phyloP scores from a whole-genome alignment of 1,140 invertebrate genomes.

The Leptinotarsa lineolata region DNA sequence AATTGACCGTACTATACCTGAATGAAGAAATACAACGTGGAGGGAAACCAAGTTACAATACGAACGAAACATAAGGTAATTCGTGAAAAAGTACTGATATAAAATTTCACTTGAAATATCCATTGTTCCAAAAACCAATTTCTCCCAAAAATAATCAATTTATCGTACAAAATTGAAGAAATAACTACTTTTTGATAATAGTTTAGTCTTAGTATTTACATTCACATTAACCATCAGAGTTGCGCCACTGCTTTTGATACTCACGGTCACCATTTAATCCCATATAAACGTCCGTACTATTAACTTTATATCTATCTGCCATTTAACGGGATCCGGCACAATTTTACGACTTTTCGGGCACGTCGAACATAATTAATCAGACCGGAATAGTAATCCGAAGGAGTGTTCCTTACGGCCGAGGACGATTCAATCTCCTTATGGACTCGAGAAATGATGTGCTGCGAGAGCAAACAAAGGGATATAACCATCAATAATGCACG shows the following conservation, averaged over 20 bases:
- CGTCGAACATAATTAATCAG: constrained; percentile 17
- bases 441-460: constrained; percentile 2
- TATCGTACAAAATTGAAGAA: no score
- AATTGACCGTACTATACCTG: no score
- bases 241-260: not conserved
- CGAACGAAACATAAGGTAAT: no score
- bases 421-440: constrained; percentile 5
- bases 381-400: not conserved
- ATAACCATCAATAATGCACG: not conserved
- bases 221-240: no score
- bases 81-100: no score
- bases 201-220: no score
- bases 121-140: no score
- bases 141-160: no score
- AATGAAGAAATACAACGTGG: no score
- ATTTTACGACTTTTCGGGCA: constrained; percentile 13
- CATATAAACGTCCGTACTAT: not conserved
- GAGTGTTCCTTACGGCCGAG: not conserved
- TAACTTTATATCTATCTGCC: constrained; percentile 6
- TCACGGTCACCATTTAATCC: not conserved
- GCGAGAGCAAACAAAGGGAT: not conserved
- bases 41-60: no score
- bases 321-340: not conserved
- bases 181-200: no score
- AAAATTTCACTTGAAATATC: no score